Evolutionary conservation across 2,797 vertebrate genomes (phyloP), one percentile per base, ranked within the genome.

Genomic region (Hafferia zeledoni): DNA sequence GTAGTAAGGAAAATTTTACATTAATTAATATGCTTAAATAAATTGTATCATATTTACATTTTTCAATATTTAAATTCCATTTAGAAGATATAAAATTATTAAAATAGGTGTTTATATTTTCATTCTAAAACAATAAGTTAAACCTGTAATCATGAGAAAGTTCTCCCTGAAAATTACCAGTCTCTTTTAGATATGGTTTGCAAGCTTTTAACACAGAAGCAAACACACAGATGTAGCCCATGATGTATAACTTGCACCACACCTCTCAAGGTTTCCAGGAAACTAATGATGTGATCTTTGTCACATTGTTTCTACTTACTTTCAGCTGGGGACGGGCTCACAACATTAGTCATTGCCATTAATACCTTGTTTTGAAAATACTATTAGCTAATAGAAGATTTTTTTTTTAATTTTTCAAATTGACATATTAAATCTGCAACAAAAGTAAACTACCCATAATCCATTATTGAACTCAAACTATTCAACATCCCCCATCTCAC

Each of bases 261-360:
- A 94, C 98, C 95, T 96, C 89, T 94, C 77, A 67, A 77, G 81
- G 95, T 95, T 93, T 97, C 83, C 49, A 49, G 35, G 89, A 97
- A 97, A 98, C 96, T 97, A 98, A 98, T 97, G 97, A 97, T 95
- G 91, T 94, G 86, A 95, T 96, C 81, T 93, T 95, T 95, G 97
- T 97, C 96, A 97, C 95, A 92, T 89, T 97, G 96, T 96, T 96
- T 96, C 96, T 92, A 96, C 83, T 96, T 83, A 88, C 71, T 96
- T 97, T 97, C 95, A 94, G 77, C 5, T 93, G 79, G 97, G 98
- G 98, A 97, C 97, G 97, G 98, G 96, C 96, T 95, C 94, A 55
- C 81, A 86, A 74, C 94, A 98, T 98, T 97, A 95, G 72, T 98
- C 97, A 98, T 91, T 98, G 98, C 43, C 98, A 97, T 81, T 89